Evolutionary conservation across 30 jellyfish, hydroid and myxozoan species (phyloP), one percentile per base, ranked within the genome.

Genomic region (Aurelia sp.): DNA sequence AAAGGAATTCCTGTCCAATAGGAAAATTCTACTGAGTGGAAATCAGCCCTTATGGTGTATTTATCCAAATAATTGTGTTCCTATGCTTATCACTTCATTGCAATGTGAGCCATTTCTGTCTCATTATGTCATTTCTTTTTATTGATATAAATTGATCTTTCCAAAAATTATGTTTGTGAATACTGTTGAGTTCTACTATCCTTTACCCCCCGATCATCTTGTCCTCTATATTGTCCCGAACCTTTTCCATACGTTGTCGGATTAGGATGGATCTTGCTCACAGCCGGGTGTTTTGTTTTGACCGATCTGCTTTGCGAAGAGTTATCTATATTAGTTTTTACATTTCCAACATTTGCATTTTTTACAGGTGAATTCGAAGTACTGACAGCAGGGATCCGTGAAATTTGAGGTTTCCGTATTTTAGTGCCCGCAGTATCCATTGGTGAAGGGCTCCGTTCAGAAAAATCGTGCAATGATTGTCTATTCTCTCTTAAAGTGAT

Each of bases 341-440:
- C 84, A 21, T 40, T 53, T 13, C 87, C 87, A 16, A 66, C 37
- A 50, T 44, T 63, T 15, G 89, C 27, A 53, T 44, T 44, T 78
- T 72, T 84, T 6, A 84, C 82, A 4, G 93, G 93, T 4, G 93
- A 84, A n/a, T 71, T 76, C 17, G 93, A 55, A 15, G 86, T 30
- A 18, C 22, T 72, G 20, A 84, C 78, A 0, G 93, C 87, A 9
- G 93, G 93, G 13, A 84, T 73, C 31, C 93, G 78, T 18, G 93
- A 71, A 12, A 84, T 84, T 37, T 72, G 93, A 4, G 93, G 93
- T 50, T 84, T 84, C 37, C 85, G 84, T 17, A 55, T 13, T 55
- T 82, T 76, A 7, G 65, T 44, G 55, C 55, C 76, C 44, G 65
- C 64, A 41, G 48, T 22, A 20, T 44, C 66, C 40, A 48, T 66